Conservation (phyloP, 2,888 invertebrate species). For the Neoscelio sp. region DNA sequence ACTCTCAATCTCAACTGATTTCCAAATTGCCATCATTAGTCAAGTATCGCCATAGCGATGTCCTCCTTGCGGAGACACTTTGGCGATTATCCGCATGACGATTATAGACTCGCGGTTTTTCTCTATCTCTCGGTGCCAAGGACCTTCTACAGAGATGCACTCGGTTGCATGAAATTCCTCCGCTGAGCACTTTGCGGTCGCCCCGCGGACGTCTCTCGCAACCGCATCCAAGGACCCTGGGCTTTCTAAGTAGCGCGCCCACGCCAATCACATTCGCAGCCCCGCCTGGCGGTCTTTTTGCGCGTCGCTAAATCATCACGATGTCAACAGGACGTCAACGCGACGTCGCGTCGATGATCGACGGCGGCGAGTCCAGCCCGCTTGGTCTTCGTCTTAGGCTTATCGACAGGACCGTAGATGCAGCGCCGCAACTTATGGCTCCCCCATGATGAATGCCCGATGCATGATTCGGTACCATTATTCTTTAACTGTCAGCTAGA, state of each 20-base stretch:
- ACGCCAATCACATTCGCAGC: slow-evolving; percentile 52
- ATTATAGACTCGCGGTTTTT: slow-evolving; percentile 75
- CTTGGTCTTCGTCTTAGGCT: too few relatives aligned
- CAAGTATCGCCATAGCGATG: too few relatives aligned
- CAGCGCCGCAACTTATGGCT: slow-evolving; percentile 50
- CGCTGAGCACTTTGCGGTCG: slow-evolving; percentile 77
- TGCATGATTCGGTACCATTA: slow-evolving; percentile 45
- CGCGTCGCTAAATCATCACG: slow-evolving; percentile 42
- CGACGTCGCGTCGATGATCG: slow-evolving; percentile 30
- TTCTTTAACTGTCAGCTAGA: slow-evolving; percentile 51
- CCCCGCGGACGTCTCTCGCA: slow-evolving; percentile 70
- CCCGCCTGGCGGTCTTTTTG: slow-evolving; percentile 29
- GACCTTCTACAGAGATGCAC: slow-evolving; percentile 75
- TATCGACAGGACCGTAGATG: slow-evolving; percentile 24
- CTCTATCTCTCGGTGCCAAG: slow-evolving; percentile 74
- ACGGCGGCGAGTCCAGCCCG: slow-evolving; percentile 15
- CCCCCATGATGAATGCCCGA: slow-evolving; percentile 51
- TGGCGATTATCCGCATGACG: too few relatives aligned
- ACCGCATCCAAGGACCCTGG: slow-evolving; percentile 78
- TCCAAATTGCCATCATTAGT: too few relatives aligned
- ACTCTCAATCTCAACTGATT: too few relatives aligned
- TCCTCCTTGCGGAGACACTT: too few relatives aligned
- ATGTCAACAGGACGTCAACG: slow-evolving; percentile 22
- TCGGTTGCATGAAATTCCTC: slow-evolving; percentile 77
- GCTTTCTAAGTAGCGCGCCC: slow-evolving; percentile 74